phyloP scores from a whole-genome alignment of 1,140 invertebrate genomes.

The Pomacea maculata region DNA sequence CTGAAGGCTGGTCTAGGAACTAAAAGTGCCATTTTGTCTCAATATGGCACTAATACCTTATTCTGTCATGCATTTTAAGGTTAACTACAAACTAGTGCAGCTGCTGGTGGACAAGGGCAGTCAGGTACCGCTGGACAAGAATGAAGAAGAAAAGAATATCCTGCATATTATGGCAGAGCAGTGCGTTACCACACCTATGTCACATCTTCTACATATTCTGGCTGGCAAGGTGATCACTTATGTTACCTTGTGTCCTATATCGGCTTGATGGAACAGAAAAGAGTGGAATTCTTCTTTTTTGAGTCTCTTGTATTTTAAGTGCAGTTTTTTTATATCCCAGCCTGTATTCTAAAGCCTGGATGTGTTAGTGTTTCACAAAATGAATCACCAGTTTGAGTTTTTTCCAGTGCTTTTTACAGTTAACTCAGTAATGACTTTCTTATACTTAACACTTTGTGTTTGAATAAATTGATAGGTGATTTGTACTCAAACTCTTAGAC shows the following conservation, averaged over 20 bases:
- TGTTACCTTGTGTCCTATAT: background rate
- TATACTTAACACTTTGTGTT: no score
- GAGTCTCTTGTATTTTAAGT: background rate
- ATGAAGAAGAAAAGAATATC: slow-evolving; percentile 58
- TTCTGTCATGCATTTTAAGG: slow-evolving; percentile 26
- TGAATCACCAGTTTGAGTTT: no score
- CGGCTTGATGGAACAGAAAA: background rate
- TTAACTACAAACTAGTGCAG: slow-evolving; percentile 56
- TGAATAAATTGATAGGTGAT: no score
- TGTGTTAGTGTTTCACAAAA: no score
- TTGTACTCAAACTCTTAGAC: no score
- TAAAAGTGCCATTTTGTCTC: no score
- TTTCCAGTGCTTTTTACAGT: no score
- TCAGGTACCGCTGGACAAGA: slow-evolving; percentile 57
- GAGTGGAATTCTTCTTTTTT: background rate
- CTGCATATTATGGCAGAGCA: slow-evolving; percentile 60
- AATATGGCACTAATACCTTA: no score
- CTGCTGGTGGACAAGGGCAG: slow-evolving; percentile 60
- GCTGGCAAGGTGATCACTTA: slow-evolving; percentile 55
- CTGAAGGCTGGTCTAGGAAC: no score
- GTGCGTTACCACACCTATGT: slow-evolving; percentile 55
- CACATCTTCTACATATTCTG: slow-evolving; percentile 55
- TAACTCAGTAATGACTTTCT: no score
- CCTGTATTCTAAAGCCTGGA: no score
- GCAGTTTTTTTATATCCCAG: background rate